Conservation (phyloP, 2,113 vertebrate species). For the Prionailurus bengalensis region DNA sequence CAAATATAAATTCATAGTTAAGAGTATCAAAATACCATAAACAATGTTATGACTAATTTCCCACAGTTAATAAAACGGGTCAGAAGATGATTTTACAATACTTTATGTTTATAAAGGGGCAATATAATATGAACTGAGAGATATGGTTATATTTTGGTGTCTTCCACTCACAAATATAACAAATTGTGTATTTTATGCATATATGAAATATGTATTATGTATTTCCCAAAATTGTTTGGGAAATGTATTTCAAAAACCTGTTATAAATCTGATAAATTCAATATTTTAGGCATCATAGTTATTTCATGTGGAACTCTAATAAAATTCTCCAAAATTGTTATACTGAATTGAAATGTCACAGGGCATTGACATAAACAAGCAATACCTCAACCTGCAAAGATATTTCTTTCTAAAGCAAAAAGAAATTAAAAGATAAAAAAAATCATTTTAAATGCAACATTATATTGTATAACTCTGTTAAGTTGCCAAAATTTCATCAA, state of each 20-base stretch:
- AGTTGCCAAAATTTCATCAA: background rate
- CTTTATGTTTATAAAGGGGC: background rate
- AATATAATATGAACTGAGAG: background rate
- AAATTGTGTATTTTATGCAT: background rate
- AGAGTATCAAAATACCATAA: background rate
- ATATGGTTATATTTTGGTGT: background rate
- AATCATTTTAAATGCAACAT: background rate
- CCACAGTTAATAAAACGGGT: background rate
- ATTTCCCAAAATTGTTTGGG: no score
- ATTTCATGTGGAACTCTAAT: slow-evolving; percentile 1
- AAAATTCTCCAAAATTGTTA: background rate
- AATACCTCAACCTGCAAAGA: background rate
- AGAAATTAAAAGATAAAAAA: background rate
- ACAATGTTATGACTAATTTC: background rate
- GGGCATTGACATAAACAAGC: background rate
- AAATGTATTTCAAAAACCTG: background rate
- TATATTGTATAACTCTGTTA: background rate
- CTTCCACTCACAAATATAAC: background rate
- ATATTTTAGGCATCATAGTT: background rate
- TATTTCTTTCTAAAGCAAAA: background rate
- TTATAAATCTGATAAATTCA: background rate
- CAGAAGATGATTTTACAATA: background rate
- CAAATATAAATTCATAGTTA: background rate
- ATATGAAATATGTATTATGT: no score
- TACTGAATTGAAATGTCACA: slow-evolving; percentile 2